A percentile compares a stretch with the other conserved stretches of the same genome.
These are phyloP conservation scores for Passer montanus DNA, from an alignment of 2,113 vertebrate genomes.

Conservation along the genomic window DNA sequence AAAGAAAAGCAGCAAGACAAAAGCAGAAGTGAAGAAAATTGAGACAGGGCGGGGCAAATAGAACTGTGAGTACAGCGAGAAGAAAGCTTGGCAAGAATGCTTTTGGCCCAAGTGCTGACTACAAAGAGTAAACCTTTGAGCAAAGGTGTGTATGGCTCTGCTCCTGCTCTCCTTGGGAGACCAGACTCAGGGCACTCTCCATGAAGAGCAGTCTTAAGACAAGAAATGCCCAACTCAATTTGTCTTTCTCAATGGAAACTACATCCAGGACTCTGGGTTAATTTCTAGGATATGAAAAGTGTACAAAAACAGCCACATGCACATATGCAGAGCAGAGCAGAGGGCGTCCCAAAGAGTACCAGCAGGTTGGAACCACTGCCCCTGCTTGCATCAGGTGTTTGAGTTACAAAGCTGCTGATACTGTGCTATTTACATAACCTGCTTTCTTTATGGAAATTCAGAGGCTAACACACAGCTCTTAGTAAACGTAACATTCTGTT, in stretches of 20 bases:
- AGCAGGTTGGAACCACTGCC: neutral
- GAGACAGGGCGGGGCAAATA: neutral
- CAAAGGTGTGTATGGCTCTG: neutral
- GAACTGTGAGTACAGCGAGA: accelerated
- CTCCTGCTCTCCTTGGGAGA: neutral
- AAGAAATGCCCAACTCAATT: neutral
- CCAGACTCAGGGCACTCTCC: accelerated
- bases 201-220: neutral
- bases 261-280: neutral
- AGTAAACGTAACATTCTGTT: neutral
- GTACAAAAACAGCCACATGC: neutral
- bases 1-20: neutral
- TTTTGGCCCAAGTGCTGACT: neutral
- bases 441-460: neutral
- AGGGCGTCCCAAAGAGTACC: neutral
- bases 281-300: neutral
- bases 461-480: neutral
- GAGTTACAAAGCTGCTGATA: neutral
- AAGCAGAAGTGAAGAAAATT: neutral
- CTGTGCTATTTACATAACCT: neutral
- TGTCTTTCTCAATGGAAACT: neutral
- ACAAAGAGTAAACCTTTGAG: neutral
- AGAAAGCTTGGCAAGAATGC: neutral
- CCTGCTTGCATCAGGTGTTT: neutral
- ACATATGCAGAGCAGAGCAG: neutral